Evolutionary conservation across 2,888 invertebrate genomes (phyloP).

Genomic region (Agrypnus murinus): DNA sequence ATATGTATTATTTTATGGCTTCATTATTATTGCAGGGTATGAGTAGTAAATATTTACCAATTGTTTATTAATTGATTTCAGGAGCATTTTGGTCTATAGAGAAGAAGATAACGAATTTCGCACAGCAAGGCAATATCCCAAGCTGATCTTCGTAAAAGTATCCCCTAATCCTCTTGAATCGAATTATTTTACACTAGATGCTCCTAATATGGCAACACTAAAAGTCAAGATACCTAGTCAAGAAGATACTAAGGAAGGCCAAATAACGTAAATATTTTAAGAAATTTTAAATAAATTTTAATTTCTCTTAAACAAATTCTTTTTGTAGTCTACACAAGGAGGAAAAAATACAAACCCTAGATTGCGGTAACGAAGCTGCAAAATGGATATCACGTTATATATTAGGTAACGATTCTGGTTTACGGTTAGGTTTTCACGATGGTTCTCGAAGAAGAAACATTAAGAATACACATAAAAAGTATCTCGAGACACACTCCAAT

Average conservation of each 20-base stretch:
- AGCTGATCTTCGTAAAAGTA: conserved; percentile 70
- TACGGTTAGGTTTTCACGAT: conserved; percentile 67
- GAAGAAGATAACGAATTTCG: conserved; percentile 68
- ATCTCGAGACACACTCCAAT: conserved; percentile 62
- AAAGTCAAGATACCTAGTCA: conserved; percentile 69
- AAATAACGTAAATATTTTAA: conserved; percentile 4
- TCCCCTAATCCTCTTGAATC: conserved; percentile 65
- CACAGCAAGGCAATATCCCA: conserved; percentile 71
- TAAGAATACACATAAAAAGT: conserved; percentile 57
- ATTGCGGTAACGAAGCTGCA: conserved; percentile 78
- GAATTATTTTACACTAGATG: conserved; percentile 69
- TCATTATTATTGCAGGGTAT: too few relatives aligned
- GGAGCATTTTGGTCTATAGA: conserved; percentile 66
- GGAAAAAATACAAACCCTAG: conserved; percentile 63
- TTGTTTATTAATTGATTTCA: too few relatives aligned
- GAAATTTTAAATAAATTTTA: background rate
- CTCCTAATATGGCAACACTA: conserved; percentile 70
- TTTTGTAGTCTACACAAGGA: conserved; percentile 28
- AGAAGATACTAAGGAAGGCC: conserved; percentile 53
- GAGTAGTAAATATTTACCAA: too few relatives aligned
- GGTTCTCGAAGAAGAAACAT: conserved; percentile 60
- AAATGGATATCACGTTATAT: conserved; percentile 75
- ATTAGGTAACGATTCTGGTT: conserved; percentile 62
- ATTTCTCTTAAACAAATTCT: background rate
- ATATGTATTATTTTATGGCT: too few relatives aligned